These are phyloP conservation scores for Hypolimnas misippus DNA, from an alignment of 2,888 invertebrate genomes.

Conservation along the genomic window DNA sequence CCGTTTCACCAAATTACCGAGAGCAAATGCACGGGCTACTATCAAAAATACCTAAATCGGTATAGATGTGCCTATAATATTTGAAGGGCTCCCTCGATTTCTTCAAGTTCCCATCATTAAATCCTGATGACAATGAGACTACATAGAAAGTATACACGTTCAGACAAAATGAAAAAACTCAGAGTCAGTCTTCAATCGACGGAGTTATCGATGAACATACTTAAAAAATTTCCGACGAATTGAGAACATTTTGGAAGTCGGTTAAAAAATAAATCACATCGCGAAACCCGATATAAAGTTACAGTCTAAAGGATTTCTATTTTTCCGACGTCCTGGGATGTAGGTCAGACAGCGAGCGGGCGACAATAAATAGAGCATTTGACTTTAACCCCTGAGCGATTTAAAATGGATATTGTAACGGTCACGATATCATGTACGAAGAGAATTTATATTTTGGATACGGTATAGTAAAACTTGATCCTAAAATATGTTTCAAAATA, in stretches of 20 bases:
- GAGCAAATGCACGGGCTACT: too few species aligned
- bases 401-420: constrained; percentile 50
- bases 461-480: constrained; percentile 27
- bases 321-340: constrained; percentile 32
- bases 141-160: background rate
- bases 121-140: too few species aligned
- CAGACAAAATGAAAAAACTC: background rate
- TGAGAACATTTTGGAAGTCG: too few species aligned
- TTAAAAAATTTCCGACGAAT: too few species aligned
- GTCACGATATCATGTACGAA: constrained; percentile 37
- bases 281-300: background rate
- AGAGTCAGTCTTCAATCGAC: too few species aligned
- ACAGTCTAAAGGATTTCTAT: constrained; percentile 5
- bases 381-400: constrained; percentile 59
- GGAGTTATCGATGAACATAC: too few species aligned
- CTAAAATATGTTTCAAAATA: background rate
- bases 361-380: constrained; percentile 51
- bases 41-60: too few species aligned
- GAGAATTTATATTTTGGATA: constrained; percentile 28
- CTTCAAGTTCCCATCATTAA: too few species aligned
- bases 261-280: constrained; percentile 1
- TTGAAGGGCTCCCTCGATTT: too few species aligned
- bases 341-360: constrained; percentile 41
- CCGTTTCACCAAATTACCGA: too few species aligned
- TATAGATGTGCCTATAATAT: too few species aligned